Conservation (phyloP, 2,888 invertebrate genomes). For the Frankliniella fusca region DNA sequence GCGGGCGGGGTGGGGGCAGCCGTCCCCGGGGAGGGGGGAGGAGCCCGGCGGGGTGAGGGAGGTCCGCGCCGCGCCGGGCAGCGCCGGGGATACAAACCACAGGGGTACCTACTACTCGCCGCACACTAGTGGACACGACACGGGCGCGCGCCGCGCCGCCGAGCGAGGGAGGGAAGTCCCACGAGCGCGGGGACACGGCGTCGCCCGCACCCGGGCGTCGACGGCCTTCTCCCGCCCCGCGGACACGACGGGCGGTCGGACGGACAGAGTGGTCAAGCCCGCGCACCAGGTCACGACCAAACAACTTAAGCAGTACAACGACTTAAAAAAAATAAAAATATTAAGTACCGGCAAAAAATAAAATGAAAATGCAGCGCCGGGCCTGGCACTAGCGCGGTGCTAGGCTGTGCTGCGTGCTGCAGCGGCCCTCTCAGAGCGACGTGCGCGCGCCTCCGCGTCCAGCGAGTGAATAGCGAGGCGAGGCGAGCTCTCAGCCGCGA, state of each 20-base stretch:
- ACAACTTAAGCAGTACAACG: no score
- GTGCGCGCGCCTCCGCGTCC: constrained; percentile 31
- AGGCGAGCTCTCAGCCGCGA: constrained; percentile 30
- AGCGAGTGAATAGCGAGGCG: constrained; percentile 35
- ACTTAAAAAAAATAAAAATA: no score
- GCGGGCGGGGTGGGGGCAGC: neutral
- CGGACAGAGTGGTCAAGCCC: no score
- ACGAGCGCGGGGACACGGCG: neutral
- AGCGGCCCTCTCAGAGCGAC: constrained; percentile 27
- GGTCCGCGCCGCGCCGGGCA: neutral
- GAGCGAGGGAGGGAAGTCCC: neutral
- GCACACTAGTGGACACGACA: neutral
- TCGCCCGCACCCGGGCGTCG: neutral
- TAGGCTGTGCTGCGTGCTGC: no score
- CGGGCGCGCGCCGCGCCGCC: neutral
- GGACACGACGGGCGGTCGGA: neutral
- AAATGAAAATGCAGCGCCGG: neutral
- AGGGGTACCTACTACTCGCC: neutral
- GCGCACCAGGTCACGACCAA: no score
- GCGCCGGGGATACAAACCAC: neutral
- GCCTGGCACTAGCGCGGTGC: neutral
- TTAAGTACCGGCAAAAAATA: no score
- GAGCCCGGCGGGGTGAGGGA: neutral
- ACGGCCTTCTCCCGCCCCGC: neutral
- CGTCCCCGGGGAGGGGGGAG: neutral